A percentile compares a stretch with the other conserved stretches of the same genome.
Evolutionary conservation across 1,140 invertebrate genomes (phyloP).

Genomic region (Onthophagus taurus): DNA sequence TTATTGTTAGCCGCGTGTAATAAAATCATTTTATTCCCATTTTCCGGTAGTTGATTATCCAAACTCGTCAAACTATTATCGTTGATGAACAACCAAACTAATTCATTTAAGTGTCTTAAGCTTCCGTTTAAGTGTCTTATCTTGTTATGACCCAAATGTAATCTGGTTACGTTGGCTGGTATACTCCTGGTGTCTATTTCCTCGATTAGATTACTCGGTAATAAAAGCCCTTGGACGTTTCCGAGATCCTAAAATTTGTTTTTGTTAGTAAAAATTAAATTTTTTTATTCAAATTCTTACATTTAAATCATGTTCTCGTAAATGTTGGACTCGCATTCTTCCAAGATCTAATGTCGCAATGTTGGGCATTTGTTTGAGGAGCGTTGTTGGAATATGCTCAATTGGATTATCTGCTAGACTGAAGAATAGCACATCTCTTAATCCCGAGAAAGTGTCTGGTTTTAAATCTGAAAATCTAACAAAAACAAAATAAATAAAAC

Average conservation of each 20-base stretch:
- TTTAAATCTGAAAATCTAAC: conserved; percentile 55
- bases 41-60: conserved; percentile 62
- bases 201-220: conserved; percentile 58
- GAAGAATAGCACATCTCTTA: conserved; percentile 58
- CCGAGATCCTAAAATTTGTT: conserved; percentile 57
- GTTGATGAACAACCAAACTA: conserved; percentile 70
- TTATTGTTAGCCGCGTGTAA: conserved; percentile 64
- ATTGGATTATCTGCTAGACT: conserved; percentile 65
- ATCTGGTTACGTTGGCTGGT: conserved; percentile 49
- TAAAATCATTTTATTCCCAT: conserved; percentile 51
- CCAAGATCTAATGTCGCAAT: conserved; percentile 63
- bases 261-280: no score
- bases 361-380: conserved; percentile 58
- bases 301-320: conserved; percentile 52
- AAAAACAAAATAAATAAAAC: conserved; percentile 22
- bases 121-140: conserved; percentile 63
- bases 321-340: conserved; percentile 54
- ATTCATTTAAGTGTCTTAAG: conserved; percentile 53
- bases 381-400: conserved; percentile 55
- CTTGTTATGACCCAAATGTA: conserved; percentile 64
- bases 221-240: conserved; percentile 53
- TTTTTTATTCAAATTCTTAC: conserved; percentile 36
- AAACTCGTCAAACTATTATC: conserved; percentile 60
- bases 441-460: conserved; percentile 57
- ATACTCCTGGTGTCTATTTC: conserved; percentile 30